A percentile compares a stretch with the other conserved stretches of the same genome.
These are phyloP conservation scores for Ophraella communa DNA, from an alignment of 2,888 invertebrate species.

Conservation along the genomic window DNA sequence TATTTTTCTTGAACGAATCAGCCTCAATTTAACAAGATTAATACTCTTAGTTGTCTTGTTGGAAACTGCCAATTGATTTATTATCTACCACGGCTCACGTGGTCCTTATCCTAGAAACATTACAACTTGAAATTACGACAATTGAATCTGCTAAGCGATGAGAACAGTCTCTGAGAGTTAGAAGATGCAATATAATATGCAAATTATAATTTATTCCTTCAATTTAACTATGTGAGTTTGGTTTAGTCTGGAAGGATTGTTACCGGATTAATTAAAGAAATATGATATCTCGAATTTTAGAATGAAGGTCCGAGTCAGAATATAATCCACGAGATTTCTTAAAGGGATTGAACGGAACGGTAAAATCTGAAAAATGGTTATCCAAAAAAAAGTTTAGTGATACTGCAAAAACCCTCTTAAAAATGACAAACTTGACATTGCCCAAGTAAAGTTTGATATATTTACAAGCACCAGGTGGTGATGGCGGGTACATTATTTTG, in stretches of 20 bases:
- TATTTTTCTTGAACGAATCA: constrained; percentile 31
- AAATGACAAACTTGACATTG: no score
- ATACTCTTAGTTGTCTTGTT: constrained; percentile 33
- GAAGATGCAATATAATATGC: constrained; percentile 27
- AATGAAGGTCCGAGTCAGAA: background rate
- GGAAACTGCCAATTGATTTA: constrained; percentile 36
- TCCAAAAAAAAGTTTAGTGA: no score
- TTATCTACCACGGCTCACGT: constrained; percentile 28
- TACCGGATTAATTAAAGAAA: constrained; percentile 1
- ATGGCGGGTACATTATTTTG: no score
- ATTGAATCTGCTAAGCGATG: constrained; percentile 17
- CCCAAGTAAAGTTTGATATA: no score
- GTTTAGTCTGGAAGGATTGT: background rate
- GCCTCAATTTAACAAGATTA: constrained; percentile 37
- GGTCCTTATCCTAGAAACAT: constrained; percentile 25
- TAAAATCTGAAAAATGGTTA: no score
- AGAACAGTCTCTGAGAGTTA: constrained; percentile 8
- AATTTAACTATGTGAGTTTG: constrained; percentile 6
- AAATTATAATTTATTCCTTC: constrained; percentile 17
- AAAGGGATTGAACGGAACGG: no score
- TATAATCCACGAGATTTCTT: no score
- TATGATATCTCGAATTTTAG: background rate
- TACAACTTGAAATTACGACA: constrained; percentile 23
- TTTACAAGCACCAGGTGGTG: no score
- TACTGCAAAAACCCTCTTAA: no score